Evolutionary conservation across 1,140 invertebrate genomes (phyloP).

Genomic region (Wasmannia auropunctata): DNA sequence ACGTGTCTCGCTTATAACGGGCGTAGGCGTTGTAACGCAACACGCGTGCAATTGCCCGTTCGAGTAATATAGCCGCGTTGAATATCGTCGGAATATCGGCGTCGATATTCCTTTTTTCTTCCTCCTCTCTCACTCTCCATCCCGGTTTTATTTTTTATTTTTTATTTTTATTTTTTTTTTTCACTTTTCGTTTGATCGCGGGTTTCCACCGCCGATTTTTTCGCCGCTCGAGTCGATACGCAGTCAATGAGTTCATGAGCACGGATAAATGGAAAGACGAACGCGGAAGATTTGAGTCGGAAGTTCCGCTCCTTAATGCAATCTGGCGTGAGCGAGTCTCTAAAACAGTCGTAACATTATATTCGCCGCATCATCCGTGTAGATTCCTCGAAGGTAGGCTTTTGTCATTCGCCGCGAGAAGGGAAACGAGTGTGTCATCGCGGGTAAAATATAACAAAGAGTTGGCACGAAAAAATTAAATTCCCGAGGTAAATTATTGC

Average conservation of each 20-base stretch:
- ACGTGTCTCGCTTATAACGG: slow-evolving; percentile 56
- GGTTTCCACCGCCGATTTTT: slow-evolving; percentile 13
- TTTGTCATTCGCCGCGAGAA: no score
- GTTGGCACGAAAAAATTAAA: neutral
- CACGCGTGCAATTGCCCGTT: slow-evolving; percentile 45
- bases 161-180: no score
- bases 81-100: slow-evolving; percentile 46
- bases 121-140: neutral
- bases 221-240: slow-evolving; percentile 24
- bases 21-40: slow-evolving; percentile 44
- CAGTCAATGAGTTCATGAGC: slow-evolving; percentile 36
- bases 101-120: neutral
- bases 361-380: neutral
- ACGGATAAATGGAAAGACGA: slow-evolving; percentile 11
- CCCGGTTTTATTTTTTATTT: no score
- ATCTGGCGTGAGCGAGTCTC: neutral
- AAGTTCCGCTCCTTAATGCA: neutral
- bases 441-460: neutral
- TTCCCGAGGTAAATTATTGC: neutral
- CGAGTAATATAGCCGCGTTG: slow-evolving; percentile 45
- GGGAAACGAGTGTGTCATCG: neutral
- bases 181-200: slow-evolving; percentile 31
- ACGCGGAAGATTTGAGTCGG: neutral
- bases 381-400: neutral
- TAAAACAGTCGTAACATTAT: neutral